These are phyloP conservation scores for Drosophila nigrodunni DNA, from an alignment of 1,140 invertebrate species.

Conservation along the genomic window DNA sequence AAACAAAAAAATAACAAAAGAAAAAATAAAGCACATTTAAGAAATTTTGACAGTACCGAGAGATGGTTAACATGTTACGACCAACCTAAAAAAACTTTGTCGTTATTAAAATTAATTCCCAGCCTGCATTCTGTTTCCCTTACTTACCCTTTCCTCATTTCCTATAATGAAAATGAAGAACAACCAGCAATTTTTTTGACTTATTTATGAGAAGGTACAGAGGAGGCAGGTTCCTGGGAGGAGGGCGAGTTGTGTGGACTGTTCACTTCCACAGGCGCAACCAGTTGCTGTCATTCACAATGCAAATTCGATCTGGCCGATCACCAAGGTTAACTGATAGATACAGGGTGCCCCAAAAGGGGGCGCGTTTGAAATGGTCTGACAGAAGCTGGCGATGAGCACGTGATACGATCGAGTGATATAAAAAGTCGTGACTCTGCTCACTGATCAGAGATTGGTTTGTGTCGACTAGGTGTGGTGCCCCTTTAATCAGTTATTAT, in stretches of 20 bases:
- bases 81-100: constrained; percentile 21
- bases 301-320: constrained; percentile 1
- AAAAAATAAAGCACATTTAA: constrained; percentile 14
- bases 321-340: constrained; percentile 25
- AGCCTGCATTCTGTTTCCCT: too few species aligned
- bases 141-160: too few species aligned
- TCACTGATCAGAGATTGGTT: not conserved
- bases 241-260: not conserved
- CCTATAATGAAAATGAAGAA: too few species aligned
- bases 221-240: not conserved
- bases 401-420: constrained; percentile 13
- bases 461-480: not conserved
- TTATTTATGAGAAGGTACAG: too few species aligned
- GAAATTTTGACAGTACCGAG: constrained; percentile 13
- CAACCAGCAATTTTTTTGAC: too few species aligned
- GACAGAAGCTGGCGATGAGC: constrained; percentile 19
- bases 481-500: not conserved
- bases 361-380: constrained; percentile 11
- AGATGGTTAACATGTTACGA: constrained; percentile 35
- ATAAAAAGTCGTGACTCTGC: constrained; percentile 2
- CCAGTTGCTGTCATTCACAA: constrained; percentile 15
- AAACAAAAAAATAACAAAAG: constrained; percentile 41
- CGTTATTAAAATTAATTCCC: constrained; percentile 1
- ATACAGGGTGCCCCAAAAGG: constrained; percentile 25
- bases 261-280: too few species aligned